These are phyloP conservation scores for Amazona vittata DNA, from an alignment of 2,113 vertebrate genomes.

Conservation along the genomic window DNA sequence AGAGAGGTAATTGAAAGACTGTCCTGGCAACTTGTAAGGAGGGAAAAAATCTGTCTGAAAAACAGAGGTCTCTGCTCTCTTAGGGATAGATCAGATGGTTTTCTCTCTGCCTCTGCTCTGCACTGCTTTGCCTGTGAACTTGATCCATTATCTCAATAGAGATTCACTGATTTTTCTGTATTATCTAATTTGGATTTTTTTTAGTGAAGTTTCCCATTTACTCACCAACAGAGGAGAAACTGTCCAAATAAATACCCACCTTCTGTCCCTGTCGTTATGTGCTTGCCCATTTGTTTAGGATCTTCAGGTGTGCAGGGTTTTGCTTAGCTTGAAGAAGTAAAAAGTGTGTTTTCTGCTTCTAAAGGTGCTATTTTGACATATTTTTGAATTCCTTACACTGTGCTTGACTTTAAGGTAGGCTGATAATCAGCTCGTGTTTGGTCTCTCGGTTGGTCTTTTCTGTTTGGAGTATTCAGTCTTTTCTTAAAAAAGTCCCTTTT, in stretches of 20 bases:
- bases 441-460: not conserved
- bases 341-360: not conserved
- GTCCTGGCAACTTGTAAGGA: constrained; percentile 17
- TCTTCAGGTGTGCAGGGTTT: not conserved
- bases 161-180: not conserved
- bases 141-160: not conserved
- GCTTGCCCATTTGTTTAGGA: not conserved
- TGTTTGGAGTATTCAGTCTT: not conserved
- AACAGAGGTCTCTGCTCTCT: not conserved
- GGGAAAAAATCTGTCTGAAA: not conserved
- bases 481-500: not conserved
- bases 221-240: not conserved
- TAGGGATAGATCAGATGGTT: not conserved
- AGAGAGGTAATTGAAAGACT: constrained; percentile 51
- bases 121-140: not conserved
- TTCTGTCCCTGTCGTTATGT: not conserved
- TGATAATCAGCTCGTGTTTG: not conserved
- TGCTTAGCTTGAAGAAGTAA: not conserved
- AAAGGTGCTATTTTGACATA: constrained; percentile 58
- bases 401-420: constrained; percentile 23
- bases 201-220: not conserved
- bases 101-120: not conserved
- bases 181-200: not conserved
- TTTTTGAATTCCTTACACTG: constrained; percentile 37
- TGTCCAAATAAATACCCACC: not conserved